Percentiles rank a stretch among this genome's conserved stretches.
Conservation (phyloP, 1,140 invertebrate species). For the Linepithema humile region DNA sequence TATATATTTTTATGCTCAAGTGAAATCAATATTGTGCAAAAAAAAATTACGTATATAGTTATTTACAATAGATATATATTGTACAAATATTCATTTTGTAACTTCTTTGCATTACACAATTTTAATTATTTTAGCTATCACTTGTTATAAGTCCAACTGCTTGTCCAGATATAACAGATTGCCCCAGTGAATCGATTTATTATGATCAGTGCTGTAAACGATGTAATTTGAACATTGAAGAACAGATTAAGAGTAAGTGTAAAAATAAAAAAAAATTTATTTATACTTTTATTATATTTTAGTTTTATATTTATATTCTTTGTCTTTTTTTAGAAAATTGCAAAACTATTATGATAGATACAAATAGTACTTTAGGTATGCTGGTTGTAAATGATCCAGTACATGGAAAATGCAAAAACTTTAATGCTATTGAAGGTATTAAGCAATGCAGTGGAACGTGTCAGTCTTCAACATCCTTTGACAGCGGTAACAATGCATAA, state of each 20-base stretch:
- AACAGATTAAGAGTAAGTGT: conserved; percentile 77
- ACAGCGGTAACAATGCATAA: conserved; percentile 83
- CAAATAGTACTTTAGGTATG: conserved; percentile 85
- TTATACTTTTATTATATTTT: not conserved
- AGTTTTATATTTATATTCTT: not conserved
- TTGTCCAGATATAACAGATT: conserved; percentile 87
- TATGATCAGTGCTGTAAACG: conserved; percentile 88
- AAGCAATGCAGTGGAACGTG: conserved; percentile 88
- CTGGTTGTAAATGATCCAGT: conserved; percentile 79
- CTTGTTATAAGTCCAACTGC: conserved; percentile 84
- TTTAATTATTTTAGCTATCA: conserved; percentile 79
- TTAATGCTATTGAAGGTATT: conserved; percentile 85
- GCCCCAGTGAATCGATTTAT: conserved; percentile 85
- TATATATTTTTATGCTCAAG: not conserved
- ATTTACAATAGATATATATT: no score
- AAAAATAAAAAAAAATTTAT: not conserved
- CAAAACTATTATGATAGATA: conserved; percentile 83
- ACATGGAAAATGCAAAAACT: conserved; percentile 88
- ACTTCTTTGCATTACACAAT: conserved; percentile 4
- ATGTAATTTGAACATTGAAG: conserved; percentile 85
- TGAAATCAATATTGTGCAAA: no score
- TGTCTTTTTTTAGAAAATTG: conserved; percentile 82
- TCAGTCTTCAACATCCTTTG: conserved; percentile 87
- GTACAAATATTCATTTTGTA: not conserved
- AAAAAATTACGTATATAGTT: not conserved